These are phyloP conservation scores for Coremacera marginata DNA, from an alignment of 2,888 invertebrate genomes.

Conservation along the genomic window DNA sequence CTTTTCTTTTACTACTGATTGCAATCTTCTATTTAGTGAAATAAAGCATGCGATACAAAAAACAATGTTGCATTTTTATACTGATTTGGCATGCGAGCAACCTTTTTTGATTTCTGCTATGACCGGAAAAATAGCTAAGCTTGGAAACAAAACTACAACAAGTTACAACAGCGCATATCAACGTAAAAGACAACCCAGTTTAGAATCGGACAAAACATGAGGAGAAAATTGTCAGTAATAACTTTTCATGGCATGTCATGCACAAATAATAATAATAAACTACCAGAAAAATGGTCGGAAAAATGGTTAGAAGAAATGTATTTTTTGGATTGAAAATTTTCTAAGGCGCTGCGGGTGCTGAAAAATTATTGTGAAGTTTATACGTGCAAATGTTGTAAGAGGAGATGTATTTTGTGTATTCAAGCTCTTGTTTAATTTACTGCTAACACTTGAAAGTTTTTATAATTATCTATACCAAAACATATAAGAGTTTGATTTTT, in stretches of 20 bases:
- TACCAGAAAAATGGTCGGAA: background rate
- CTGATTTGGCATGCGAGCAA: constrained; percentile 23
- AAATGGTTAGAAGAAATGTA: background rate
- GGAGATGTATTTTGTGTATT: no score
- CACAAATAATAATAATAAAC: constrained; percentile 20
- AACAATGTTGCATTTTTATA: constrained; percentile 13
- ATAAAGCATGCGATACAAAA: background rate
- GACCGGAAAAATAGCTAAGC: background rate
- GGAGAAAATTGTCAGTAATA: constrained; percentile 31
- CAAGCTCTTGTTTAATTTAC: no score
- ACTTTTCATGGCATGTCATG: constrained; percentile 22
- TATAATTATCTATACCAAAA: no score
- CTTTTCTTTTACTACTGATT: background rate
- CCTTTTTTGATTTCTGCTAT: background rate
- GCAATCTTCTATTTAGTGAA: background rate
- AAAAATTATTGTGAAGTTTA: no score
- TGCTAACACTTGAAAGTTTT: no score
- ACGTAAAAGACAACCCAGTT: background rate
- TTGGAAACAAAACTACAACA: background rate
- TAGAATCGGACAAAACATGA: constrained; percentile 5
- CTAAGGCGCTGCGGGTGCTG: no score
- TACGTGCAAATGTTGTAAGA: no score
- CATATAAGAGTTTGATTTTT: no score
- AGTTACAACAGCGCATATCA: background rate
- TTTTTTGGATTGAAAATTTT: no score